A percentile compares a stretch with the other conserved stretches of the same genome.
phyloP scores from a whole-genome alignment of 2,113 vertebrate species.

The Oryzias woworae region DNA sequence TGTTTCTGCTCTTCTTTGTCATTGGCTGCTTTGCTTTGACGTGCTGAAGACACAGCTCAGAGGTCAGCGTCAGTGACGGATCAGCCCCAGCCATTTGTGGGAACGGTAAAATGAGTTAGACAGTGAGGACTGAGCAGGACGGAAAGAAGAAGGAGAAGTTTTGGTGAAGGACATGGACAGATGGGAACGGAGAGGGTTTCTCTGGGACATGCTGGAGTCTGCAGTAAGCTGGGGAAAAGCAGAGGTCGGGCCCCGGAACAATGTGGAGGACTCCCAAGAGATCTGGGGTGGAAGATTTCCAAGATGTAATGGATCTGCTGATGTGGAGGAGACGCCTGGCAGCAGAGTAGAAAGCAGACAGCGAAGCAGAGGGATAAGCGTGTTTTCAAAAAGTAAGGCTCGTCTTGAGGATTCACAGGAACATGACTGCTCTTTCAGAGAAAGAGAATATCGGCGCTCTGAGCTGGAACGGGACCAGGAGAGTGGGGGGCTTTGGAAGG shows the following conservation, averaged over 20 bases:
- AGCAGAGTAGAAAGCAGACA: constrained; percentile 43
- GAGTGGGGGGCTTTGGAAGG: constrained; percentile 1
- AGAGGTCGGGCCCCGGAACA: constrained; percentile 33
- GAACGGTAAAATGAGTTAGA: constrained; percentile 6
- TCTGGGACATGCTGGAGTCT: constrained; percentile 45
- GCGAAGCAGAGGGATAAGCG: constrained; percentile 32
- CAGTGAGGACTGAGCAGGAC: not conserved
- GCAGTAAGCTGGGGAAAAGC: constrained; percentile 62
- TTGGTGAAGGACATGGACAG: constrained; percentile 59
- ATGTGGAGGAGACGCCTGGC: constrained; percentile 40
- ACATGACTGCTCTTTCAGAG: not conserved
- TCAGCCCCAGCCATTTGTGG: constrained; percentile 33
- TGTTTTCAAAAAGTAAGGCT: constrained; percentile 26
- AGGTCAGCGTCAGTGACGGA: constrained; percentile 45
- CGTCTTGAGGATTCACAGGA: constrained; percentile 51
- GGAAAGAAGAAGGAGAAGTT: constrained; percentile 21
- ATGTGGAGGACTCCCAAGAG: constrained; percentile 53
- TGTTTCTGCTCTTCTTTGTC: constrained; percentile 39
- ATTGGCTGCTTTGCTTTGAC: constrained; percentile 39
- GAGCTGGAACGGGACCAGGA: not conserved
- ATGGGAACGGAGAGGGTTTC: constrained; percentile 52
- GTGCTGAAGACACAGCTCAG: constrained; percentile 29
- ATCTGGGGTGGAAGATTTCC: constrained; percentile 46
- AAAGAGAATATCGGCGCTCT: constrained; percentile 6
- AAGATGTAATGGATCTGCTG: constrained; percentile 53